A percentile compares a stretch with the other conserved stretches of the same genome.
Conservation (phyloP, 2,113 vertebrate genomes). For the Cisticola juncidis region DNA sequence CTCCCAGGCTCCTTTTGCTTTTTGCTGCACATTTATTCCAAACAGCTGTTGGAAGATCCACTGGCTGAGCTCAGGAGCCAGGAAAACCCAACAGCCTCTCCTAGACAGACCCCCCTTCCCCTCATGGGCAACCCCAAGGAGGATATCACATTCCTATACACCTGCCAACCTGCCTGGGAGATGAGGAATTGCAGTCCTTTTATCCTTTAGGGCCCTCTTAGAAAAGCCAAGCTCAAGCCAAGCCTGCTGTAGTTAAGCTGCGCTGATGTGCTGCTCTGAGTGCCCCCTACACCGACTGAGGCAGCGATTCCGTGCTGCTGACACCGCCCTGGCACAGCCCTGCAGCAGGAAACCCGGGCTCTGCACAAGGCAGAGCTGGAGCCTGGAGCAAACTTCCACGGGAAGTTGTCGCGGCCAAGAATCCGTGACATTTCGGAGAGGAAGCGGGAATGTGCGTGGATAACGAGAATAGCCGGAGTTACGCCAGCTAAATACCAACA, state of each 20-base stretch:
- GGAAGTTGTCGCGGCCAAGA: constrained; percentile 31
- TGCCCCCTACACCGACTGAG: not conserved
- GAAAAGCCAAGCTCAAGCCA: not conserved
- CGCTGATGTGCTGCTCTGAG: not conserved
- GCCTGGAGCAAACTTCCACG: not conserved
- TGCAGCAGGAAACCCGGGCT: not conserved
- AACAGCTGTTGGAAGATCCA: not conserved
- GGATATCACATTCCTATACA: not conserved
- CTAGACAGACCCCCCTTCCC: not conserved
- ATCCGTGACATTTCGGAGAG: constrained; percentile 15
- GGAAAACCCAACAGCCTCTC: not conserved
- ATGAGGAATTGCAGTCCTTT: not conserved
- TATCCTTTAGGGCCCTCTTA: not conserved
- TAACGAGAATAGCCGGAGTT: constrained; percentile 10
- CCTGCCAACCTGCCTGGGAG: not conserved
- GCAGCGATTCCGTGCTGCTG: not conserved
- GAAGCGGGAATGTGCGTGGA: not conserved
- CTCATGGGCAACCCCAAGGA: not conserved
- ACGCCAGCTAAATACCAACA: constrained; percentile 24
- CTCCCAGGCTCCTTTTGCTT: not conserved
- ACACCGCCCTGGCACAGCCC: not conserved
- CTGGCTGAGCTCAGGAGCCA: accelerated
- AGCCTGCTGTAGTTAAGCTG: accelerated
- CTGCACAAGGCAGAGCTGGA: not conserved
- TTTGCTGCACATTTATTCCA: not conserved